Percentiles rank a stretch among this genome's conserved stretches.
phyloP scores from a whole-genome alignment of 2,113 vertebrate genomes.

The Hystrix cristata region DNA sequence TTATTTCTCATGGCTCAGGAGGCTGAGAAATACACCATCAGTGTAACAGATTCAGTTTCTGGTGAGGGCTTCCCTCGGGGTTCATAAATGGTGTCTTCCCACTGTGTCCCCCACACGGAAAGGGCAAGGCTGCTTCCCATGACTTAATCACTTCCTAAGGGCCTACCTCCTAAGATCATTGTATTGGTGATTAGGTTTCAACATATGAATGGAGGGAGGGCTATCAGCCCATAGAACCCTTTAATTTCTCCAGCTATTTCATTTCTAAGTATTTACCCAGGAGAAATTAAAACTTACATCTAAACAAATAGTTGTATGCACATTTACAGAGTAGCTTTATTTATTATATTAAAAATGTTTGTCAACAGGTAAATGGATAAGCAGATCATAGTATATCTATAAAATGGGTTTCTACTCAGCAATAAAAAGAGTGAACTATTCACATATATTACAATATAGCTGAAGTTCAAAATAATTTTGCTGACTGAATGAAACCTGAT shows the following conservation, averaged over 20 bases:
- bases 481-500: neutral
- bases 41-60: neutral
- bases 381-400: neutral
- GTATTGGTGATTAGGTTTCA: neutral
- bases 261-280: neutral
- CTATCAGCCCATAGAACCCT: neutral
- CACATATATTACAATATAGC: neutral
- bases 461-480: constrained; percentile 4
- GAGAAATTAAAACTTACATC: constrained; percentile 3
- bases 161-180: neutral
- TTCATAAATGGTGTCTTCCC: neutral
- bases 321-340: constrained; percentile 3
- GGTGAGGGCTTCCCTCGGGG: neutral
- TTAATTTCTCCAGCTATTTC: neutral
- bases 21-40: neutral
- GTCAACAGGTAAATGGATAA: neutral
- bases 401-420: neutral
- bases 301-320: neutral
- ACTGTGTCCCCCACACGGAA: neutral
- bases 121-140: neutral
- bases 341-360: neutral
- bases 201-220: neutral
- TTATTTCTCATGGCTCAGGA: neutral
- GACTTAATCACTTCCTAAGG: neutral
- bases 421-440: constrained; percentile 5